Evolutionary conservation across 2,113 vertebrate species (phyloP).

Genomic region (Oryzias javanicus): DNA sequence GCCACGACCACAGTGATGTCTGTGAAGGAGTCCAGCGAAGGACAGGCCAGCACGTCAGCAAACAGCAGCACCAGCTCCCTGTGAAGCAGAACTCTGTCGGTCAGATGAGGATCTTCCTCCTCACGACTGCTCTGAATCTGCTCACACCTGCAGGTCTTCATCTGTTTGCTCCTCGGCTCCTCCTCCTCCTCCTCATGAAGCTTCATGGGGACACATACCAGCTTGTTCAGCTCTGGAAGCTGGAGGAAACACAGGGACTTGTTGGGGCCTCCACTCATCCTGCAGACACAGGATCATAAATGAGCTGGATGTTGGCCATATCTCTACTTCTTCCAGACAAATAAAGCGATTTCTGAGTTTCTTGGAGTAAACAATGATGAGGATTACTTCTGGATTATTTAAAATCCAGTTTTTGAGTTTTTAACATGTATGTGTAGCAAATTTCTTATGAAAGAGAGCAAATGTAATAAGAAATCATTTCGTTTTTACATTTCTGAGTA

Average conservation of each 20-base stretch:
- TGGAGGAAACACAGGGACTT: slow-evolving; percentile 78
- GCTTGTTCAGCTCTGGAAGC: slow-evolving; percentile 79
- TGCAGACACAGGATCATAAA: slow-evolving; percentile 11
- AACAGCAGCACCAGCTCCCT: slow-evolving; percentile 81
- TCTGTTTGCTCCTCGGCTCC: slow-evolving; percentile 77
- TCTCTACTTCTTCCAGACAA: no score
- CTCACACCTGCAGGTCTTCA: slow-evolving; percentile 84
- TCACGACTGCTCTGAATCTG: neutral
- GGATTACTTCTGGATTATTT: no score
- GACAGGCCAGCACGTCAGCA: slow-evolving; percentile 81
- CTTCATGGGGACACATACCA: slow-evolving; percentile 74
- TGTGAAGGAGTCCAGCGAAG: slow-evolving; percentile 77
- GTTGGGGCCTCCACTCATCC: slow-evolving; percentile 56
- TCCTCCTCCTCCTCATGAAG: slow-evolving; percentile 51
- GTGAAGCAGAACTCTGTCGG: slow-evolving; percentile 4
- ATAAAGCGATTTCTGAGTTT: no score
- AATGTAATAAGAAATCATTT: no score
- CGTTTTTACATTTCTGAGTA: no score
- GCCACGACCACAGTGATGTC: slow-evolving; percentile 82
- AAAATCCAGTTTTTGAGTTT: no score
- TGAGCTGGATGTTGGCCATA: no score
- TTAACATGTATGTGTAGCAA: no score
- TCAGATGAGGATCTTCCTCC: neutral
- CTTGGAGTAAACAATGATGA: no score
- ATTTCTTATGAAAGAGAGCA: no score